Percentiles rank a stretch among this genome's conserved stretches.
Conservation (phyloP, 2,888 invertebrate species). For the Diabrotica balteata region DNA sequence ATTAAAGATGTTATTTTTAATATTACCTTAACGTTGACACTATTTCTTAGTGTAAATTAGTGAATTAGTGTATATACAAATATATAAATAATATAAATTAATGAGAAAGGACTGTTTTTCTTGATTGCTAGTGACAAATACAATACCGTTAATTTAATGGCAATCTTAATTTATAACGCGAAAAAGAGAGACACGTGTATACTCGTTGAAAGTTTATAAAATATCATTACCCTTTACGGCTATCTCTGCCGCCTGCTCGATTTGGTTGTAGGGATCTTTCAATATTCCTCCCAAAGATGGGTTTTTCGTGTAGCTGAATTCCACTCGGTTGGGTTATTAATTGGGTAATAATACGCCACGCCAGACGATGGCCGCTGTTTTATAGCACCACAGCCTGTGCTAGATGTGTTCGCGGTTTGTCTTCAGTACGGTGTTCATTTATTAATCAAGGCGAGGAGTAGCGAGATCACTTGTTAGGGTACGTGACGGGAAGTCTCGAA, state of each 20-base stretch:
- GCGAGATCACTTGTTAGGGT: slow-evolving; percentile 12
- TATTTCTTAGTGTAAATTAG: too few relatives aligned
- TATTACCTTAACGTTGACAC: too few relatives aligned
- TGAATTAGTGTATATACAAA: too few relatives aligned
- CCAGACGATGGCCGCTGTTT: slow-evolving; percentile 47
- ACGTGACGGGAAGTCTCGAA: too few relatives aligned
- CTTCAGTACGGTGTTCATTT: slow-evolving; percentile 51
- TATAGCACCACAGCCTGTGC: slow-evolving; percentile 44
- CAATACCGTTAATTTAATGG: too few relatives aligned
- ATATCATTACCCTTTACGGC: slow-evolving; percentile 27
- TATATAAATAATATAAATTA: too few relatives aligned
- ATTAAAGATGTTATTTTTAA: too few relatives aligned
- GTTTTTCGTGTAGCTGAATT: slow-evolving; percentile 60
- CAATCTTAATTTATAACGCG: too few relatives aligned
- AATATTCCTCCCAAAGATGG: slow-evolving; percentile 58
- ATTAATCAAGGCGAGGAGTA: slow-evolving; percentile 40
- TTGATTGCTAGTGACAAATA: too few relatives aligned
- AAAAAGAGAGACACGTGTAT: too few relatives aligned
- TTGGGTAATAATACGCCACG: slow-evolving; percentile 57
- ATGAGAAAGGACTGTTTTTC: too few relatives aligned
- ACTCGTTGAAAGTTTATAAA: too few relatives aligned
- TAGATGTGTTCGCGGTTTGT: slow-evolving; percentile 51
- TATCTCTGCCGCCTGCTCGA: slow-evolving; percentile 53
- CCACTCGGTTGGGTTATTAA: slow-evolving; percentile 57
- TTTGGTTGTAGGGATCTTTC: slow-evolving; percentile 56